Evolutionary conservation across 2,113 vertebrate genomes (phyloP).

Genomic region (Brienomyrus longianalis): DNA sequence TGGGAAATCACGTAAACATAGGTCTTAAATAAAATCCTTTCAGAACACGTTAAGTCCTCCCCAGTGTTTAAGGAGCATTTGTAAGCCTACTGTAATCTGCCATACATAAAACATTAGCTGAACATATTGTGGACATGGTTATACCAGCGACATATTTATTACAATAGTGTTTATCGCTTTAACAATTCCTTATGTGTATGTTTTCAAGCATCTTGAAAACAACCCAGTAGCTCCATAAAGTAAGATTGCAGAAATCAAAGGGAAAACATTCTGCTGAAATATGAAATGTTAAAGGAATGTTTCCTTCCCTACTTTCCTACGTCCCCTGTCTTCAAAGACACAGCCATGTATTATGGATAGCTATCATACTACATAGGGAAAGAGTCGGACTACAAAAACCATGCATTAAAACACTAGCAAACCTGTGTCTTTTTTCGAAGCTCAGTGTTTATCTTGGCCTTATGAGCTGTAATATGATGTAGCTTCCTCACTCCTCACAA

Average conservation of each 20-base stretch:
- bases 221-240: slow-evolving; percentile 56
- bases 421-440: neutral
- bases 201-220: slow-evolving; percentile 43
- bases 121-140: neutral
- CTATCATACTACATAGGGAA: slow-evolving; percentile 39
- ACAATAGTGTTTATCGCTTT: neutral
- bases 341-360: slow-evolving; percentile 53
- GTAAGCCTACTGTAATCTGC: neutral
- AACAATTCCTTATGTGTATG: neutral
- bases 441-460: slow-evolving; percentile 2
- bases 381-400: slow-evolving; percentile 54
- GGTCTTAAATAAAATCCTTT: neutral
- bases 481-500: slow-evolving; percentile 11
- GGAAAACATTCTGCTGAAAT: slow-evolving; percentile 65
- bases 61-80: neutral
- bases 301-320: slow-evolving; percentile 61
- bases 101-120: neutral
- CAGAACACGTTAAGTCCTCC: neutral
- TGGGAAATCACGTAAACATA: neutral
- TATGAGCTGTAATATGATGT: neutral
- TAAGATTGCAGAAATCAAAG: slow-evolving; percentile 57
- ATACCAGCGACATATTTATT: neutral
- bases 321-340: slow-evolving; percentile 57
- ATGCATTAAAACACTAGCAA: slow-evolving; percentile 37
- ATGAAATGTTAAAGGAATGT: slow-evolving; percentile 59